A percentile compares a stretch with the other conserved stretches of the same genome.
phyloP scores from a whole-genome alignment of 64 coral and sea anemone genomes.

The Anthopleura sola region DNA sequence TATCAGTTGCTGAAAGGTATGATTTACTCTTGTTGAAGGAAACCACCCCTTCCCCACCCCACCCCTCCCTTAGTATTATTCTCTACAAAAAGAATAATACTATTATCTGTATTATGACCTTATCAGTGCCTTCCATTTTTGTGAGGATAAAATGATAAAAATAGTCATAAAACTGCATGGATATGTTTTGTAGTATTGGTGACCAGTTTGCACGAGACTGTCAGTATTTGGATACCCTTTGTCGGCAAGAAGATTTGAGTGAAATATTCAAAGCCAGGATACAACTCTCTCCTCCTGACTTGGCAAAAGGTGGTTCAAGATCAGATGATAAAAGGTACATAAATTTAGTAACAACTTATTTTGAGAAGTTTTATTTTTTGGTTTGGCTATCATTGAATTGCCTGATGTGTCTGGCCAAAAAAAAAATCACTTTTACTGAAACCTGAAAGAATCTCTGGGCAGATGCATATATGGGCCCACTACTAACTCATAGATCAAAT shows the following conservation, averaged over 20 bases:
- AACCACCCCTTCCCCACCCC: no score
- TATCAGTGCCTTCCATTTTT: no score
- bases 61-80: no score
- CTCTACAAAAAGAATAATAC: no score
- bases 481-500: no score
- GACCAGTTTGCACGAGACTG: slow-evolving; percentile 84
- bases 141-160: no score
- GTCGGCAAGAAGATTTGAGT: slow-evolving; percentile 75
- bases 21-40: no score
- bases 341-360: no score
- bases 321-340: slow-evolving; percentile 24
- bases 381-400: no score
- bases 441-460: no score
- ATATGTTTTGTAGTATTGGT: slow-evolving; percentile 43
- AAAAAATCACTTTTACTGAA: background rate
- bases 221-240: slow-evolving; percentile 75
- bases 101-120: no score
- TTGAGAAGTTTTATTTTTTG: no score
- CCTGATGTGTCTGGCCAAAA: background rate
- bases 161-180: background rate
- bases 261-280: slow-evolving; percentile 85
- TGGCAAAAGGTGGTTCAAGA: slow-evolving; percentile 50
- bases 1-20: slow-evolving; percentile 23
- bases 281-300: slow-evolving; percentile 86
- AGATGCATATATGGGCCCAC: background rate